Base-by-base conservation (phyloP, 1,140 invertebrate genomes). In the Plutomurus gul region DNA sequence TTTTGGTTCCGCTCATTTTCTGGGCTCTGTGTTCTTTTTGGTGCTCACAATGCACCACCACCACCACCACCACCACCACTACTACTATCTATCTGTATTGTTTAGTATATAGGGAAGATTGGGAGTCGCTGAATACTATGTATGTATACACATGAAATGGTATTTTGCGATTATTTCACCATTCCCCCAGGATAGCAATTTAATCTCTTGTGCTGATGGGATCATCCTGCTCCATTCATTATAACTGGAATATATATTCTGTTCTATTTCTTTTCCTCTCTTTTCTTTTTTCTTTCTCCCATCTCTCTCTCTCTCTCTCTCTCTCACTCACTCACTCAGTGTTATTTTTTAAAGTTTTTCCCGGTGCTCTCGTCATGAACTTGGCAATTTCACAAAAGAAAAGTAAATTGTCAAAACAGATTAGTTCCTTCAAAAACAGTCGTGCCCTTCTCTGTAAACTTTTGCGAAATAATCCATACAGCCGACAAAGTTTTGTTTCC, bases 331-430 rank as follows among this genome's bases (percentile, higher is more conserved):
- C n/a, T 0, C 46, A 70, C 39, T 22, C 72, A 74, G 8, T 81
- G 71, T 81, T 81, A 65, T 81, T 74, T 77, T 81, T 78, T 75
- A 75, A 78, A 81, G 33, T 81, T 78, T 81, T 81, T 56, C 46
- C 47, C 43, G 36, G 11, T 51, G 37, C 43, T 51, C 18, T 72
- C 40, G 11, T 60, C 20, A 77, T 75, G 75, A 81, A 81, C 80
- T 81, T 81, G 76, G 75, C 80, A 81, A 81, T 81, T 81, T 81
- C 39, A 78, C 72, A 79, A 79, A 75, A 79, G 73, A 81, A 71
- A 73, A 81, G 76, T 75, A 79, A 83, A 83, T 83, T 83, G 82
- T 83, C 82, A 81, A 83, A 83, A 83, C 82, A 83, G 82, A 83
- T 83, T 83, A 83, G 75, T 79, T 77, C 79, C 56, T 82, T 82